These are phyloP conservation scores for Leucopternis melanops DNA, from an alignment of 2,113 vertebrate genomes.

Conservation along the genomic window DNA sequence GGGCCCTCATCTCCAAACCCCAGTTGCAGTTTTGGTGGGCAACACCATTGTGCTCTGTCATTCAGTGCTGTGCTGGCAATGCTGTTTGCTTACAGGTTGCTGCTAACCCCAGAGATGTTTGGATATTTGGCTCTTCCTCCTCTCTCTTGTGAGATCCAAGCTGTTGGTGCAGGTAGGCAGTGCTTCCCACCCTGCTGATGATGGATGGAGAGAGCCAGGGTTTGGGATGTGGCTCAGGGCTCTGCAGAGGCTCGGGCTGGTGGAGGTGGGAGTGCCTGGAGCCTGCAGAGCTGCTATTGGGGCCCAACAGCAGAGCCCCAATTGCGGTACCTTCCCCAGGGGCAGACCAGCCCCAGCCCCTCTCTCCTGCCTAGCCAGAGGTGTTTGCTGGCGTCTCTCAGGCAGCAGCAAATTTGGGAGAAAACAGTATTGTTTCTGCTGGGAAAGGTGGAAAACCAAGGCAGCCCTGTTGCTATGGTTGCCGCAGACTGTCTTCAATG, in stretches of 20 bases:
- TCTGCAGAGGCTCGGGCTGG: background rate
- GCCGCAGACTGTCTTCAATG: background rate
- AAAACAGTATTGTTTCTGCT: background rate
- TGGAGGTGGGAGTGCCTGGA: background rate
- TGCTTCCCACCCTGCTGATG: background rate
- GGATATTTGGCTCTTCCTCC: background rate
- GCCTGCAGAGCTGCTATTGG: background rate
- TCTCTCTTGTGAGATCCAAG: background rate
- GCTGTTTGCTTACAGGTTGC: background rate
- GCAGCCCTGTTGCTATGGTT: slow-evolving; percentile 36
- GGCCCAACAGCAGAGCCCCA: background rate
- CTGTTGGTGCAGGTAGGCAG: background rate
- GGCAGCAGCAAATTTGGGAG: background rate
- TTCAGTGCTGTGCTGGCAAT: background rate
- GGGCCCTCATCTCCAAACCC: background rate
- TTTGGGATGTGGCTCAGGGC: background rate
- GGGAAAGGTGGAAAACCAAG: background rate
- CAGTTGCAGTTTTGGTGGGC: background rate
- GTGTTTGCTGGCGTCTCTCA: background rate
- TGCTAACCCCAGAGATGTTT: background rate
- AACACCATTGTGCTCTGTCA: fast-evolving
- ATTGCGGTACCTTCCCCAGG: background rate
- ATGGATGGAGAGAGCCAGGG: background rate
- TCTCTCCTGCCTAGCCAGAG: background rate
- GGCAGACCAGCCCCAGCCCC: background rate